Evolutionary conservation across 2,797 vertebrate genomes (phyloP).

Genomic region (Notamacropus eugenii): DNA sequence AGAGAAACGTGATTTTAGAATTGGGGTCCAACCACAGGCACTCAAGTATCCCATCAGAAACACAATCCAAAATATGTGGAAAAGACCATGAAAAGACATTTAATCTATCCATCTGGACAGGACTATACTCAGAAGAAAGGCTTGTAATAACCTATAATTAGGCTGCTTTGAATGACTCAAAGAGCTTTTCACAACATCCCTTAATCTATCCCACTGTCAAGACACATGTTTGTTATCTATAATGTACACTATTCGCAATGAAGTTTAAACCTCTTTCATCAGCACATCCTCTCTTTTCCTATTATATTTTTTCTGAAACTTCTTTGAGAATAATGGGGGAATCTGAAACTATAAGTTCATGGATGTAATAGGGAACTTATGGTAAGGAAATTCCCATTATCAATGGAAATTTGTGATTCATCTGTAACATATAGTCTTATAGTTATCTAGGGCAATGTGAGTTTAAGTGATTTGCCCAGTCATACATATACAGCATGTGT

Average conservation of each 20-base stretch:
- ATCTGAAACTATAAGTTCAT: not conserved
- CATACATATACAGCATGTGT: not conserved
- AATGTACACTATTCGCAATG: not conserved
- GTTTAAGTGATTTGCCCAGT: not conserved
- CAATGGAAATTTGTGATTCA: not conserved
- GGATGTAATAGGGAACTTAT: not conserved
- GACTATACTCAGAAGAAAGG: not conserved
- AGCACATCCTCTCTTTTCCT: not conserved
- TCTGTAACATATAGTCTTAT: not conserved
- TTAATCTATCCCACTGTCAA: not conserved
- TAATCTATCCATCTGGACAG: not conserved
- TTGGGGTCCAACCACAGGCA: no score
- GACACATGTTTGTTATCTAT: not conserved
- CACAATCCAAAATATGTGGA: not conserved
- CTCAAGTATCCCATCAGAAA: not conserved
- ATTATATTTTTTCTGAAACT: not conserved
- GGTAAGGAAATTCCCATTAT: not conserved
- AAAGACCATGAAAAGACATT: not conserved
- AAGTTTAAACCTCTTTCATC: not conserved
- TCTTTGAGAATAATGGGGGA: not conserved
- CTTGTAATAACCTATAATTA: not conserved
- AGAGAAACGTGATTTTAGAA: no score
- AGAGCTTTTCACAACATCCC: not conserved
- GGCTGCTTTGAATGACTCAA: not conserved
- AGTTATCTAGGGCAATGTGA: not conserved